Evolutionary conservation across 2,113 vertebrate genomes (phyloP), one percentile per base, ranked within the genome.

Genomic region (Solea senegalensis): DNA sequence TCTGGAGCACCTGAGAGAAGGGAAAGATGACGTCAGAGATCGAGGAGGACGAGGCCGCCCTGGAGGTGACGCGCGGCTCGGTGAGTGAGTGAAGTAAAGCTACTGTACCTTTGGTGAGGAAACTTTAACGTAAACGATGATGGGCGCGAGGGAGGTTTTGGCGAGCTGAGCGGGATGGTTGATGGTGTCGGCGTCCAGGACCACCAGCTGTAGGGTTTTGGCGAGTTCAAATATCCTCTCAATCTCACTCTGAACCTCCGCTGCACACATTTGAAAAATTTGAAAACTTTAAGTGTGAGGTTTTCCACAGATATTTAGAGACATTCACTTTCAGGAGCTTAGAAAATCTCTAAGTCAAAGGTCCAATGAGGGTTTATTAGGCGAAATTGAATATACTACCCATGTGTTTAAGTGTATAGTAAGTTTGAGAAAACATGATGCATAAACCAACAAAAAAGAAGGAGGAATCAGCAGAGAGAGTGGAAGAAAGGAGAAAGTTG

Each of bases 161-260:
- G 95, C 94, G 45, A 99, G 94, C 88, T 99, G 97, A 10, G 96
- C 92, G 0, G 97, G 97, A 86, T 98, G 96, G 92, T 98, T 98
- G 92, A 98, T 98, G 80, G 97, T 99, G 89, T 99, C 97, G 0
- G 97, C 97, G 0, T 99, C 97, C 92, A 99, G 85, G 60, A 97
- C 93, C 39, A 99, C 97, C 64, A 99, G 89, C 93, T 98, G 97
- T 85, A 98, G 91, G 43, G 96, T 97, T 93, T 98, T 98, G 83
- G 97, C 97, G 75, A 99, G 89, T 90, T 98, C 97, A 8, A 99
- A 98, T 91, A 99, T 98, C 74, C 97, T 95, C 76, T 98, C 97
- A 0, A 97, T 98, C 90, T 98, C 97, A 14, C 96, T 98, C 92
- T 98, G 97, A 15, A 98, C 97, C 90, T 98, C 97, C 0, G 96